Percentiles rank a stretch among this genome's conserved stretches.
These are phyloP conservation scores for Chaetoderma sp. DNA, from an alignment of 2,888 invertebrate species.

Conservation along the genomic window DNA sequence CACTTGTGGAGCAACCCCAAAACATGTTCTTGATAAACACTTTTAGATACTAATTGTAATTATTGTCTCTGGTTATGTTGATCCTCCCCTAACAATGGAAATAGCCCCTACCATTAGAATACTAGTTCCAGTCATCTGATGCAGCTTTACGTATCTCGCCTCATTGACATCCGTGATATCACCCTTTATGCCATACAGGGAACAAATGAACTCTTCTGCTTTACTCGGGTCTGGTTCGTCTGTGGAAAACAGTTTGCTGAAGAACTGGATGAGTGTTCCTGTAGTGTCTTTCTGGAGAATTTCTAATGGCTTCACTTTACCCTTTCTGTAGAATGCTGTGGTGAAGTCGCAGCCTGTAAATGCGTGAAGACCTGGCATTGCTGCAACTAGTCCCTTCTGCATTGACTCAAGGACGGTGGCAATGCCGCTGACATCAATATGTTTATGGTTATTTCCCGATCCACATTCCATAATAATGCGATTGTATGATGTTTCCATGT, in stretches of 20 bases:
- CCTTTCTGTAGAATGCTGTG: constrained; percentile 14
- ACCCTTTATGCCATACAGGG: constrained; percentile 9
- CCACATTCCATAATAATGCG: constrained; percentile 14
- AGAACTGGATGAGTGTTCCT: neutral
- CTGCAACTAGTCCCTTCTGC: constrained; percentile 3
- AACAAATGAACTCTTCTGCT: constrained; percentile 13
- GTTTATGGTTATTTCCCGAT: constrained; percentile 2
- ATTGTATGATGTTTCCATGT: too few species aligned
- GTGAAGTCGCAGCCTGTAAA: constrained; percentile 12
- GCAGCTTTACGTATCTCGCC: constrained; percentile 3
- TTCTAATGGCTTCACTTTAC: constrained; percentile 5
- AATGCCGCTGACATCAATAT: constrained; percentile 1
- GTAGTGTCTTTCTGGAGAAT: constrained; percentile 3
- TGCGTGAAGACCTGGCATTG: constrained; percentile 13
- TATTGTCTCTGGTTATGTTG: too few species aligned
- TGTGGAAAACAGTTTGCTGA: neutral
- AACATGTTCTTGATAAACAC: too few species aligned
- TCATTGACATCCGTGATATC: neutral
- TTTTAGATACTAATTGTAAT: too few species aligned
- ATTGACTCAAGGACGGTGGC: neutral
- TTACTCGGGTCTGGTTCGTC: constrained; percentile 8
- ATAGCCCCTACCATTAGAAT: too few species aligned
- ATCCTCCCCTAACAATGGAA: too few species aligned
- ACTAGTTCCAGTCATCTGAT: constrained; percentile 12
- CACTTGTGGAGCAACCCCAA: too few species aligned